Evolutionary conservation across 2,113 vertebrate genomes (phyloP), one percentile per base, ranked within the genome.

Genomic region (Nothobranchius kuhntae): DNA sequence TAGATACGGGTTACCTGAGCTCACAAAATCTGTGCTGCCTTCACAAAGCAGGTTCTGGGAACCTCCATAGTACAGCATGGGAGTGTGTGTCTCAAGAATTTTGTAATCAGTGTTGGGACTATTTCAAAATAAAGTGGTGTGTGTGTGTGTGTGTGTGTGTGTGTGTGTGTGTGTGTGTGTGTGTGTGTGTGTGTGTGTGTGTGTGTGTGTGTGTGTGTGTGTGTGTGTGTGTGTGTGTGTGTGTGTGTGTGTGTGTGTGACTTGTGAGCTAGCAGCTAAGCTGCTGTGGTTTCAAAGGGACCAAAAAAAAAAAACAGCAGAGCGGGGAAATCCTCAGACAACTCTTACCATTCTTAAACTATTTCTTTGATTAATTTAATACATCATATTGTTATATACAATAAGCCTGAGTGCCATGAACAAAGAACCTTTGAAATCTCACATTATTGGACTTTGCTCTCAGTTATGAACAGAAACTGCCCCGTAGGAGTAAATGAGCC

Each of bases 1-100:
- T 60, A 53, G 60, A 84, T 85, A 52, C 38, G 52, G 21, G 66
- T 86, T 89, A 85, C 84, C 71, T 65, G 60, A 12, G 10, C 64
- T 54, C 52, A 59, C 69, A 61, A 60, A 30, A 56, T 55, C 69
- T 62, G 61, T 30, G 60, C 64, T 47, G 71, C 48, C 59, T 74
- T 50, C 1, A 53, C 30, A 69, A 56, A 35, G 62, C 65, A 48
- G 13, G 55, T 52, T 53, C 53, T 26, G 50, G 57, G 55, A 24
- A 61, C 52, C 63, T 54, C 40, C 0, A 15, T 51, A 73, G 35
- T 58, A 56, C 12, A 65, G 65, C 24, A 52, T 64, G 48, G 21
- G 26, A 36, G 68, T 40, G 45, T 48, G 51, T 77, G 79, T 69
- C 65, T 60, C 62, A 84, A 77, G 64, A 68, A 17, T 75, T 78